phyloP scores from a whole-genome alignment of 2,888 invertebrate species.

The Eristalinus sepulchralis region DNA sequence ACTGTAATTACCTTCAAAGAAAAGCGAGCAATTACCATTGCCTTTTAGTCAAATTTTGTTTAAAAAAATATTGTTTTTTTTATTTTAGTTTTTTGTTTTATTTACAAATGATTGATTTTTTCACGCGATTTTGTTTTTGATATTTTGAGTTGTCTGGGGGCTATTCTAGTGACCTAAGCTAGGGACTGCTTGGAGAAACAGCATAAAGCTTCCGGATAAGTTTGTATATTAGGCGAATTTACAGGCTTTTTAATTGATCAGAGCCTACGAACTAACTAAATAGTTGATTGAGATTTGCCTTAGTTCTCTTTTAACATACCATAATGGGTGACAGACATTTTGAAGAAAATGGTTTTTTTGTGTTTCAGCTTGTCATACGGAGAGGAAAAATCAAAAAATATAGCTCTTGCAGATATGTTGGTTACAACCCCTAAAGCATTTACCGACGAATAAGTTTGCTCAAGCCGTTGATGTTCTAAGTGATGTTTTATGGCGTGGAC shows the following conservation, averaged over 20 bases:
- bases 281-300: too few relatives aligned
- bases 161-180: background rate
- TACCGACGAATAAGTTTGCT: too few relatives aligned
- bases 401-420: too few relatives aligned
- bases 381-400: too few relatives aligned
- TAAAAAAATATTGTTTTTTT: slow-evolving; percentile 27
- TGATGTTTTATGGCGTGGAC: too few relatives aligned
- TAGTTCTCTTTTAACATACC: too few relatives aligned
- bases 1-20: slow-evolving; percentile 93
- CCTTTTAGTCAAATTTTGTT: slow-evolving; percentile 47
- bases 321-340: too few relatives aligned
- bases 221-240: background rate
- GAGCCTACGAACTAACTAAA: background rate
- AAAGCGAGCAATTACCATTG: slow-evolving; percentile 72
- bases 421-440: too few relatives aligned
- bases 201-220: background rate
- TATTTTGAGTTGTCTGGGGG: background rate
- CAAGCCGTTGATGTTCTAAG: too few relatives aligned
- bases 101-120: background rate
- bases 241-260: background rate
- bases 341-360: too few relatives aligned
- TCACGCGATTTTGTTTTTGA: background rate
- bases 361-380: too few relatives aligned
- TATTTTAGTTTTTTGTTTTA: slow-evolving; percentile 11
- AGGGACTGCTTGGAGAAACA: background rate